These are phyloP conservation scores for Mionectes olivaceus DNA, from an alignment of 2,797 vertebrate genomes.

Conservation along the genomic window DNA sequence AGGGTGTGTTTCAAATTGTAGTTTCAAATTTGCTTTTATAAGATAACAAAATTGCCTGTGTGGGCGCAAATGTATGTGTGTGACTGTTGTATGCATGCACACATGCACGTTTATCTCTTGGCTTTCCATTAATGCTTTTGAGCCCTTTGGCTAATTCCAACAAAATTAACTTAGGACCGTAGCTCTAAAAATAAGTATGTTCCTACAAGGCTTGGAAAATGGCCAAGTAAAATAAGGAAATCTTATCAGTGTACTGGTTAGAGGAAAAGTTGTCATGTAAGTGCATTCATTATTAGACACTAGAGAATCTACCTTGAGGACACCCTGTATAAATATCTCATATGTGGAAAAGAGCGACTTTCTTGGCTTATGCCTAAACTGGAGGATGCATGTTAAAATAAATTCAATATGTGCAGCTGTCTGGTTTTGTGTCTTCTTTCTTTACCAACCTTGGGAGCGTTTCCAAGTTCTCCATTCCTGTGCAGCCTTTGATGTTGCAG, in stretches of 20 bases:
- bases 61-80: background rate
- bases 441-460: background rate
- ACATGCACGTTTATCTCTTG: background rate
- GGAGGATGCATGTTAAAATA: background rate
- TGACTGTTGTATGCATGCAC: background rate
- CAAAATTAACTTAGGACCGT: conserved; percentile 14
- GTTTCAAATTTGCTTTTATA: background rate
- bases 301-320: background rate
- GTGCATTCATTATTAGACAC: background rate
- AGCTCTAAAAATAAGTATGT: conserved; percentile 34
- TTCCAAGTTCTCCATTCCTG: background rate
- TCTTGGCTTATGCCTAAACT: background rate
- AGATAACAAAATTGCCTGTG: background rate
- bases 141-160: conserved; percentile 37
- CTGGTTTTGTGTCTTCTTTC: background rate
- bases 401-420: background rate
- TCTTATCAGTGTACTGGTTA: background rate
- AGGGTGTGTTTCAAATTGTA: background rate
- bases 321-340: background rate
- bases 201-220: conserved; percentile 5
- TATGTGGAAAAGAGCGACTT: background rate
- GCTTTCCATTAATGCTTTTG: background rate
- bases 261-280: background rate
- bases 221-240: conserved; percentile 22
- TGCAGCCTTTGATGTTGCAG: background rate